Base-by-base conservation (phyloP, 2,797 vertebrate species). In the Lateolabrax maculatus region DNA sequence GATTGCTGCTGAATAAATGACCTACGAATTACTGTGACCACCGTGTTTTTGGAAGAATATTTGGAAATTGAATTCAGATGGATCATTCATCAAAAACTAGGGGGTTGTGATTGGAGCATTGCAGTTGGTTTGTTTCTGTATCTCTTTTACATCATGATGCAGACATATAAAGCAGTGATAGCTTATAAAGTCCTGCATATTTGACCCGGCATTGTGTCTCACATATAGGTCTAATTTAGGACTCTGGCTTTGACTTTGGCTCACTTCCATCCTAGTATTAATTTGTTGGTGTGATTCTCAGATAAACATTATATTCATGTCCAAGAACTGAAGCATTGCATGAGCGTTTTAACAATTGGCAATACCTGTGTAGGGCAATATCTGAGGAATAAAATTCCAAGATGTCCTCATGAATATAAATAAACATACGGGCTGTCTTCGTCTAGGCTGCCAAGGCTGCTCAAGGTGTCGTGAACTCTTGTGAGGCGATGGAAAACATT, bases 1-100 rank as follows among this genome's bases (percentile, higher is more conserved):
- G 36, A 62, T 49, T 31, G 23, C 21, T 71, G 3, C 23, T 41
- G 49, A 64, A 36, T 61, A 63, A 70, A 74, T 48, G 9, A 39
- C 19, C 48, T 53, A 52, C 29, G 27, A 71, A 48, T 71, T 5
- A 56, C 18, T 63, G 39, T n/a, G 27, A 31, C 9, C 7, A 41
- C 12, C 41, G 13, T 51, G 10, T 39, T 51, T 64, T 39, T 27
- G 27, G 13, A 39, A 29, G 9, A 49, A 37, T 36, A 74, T 48
- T 4, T 31, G 0, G 36, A 61, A 52, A 43, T 53, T 2, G 53
- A 60, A 13, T 21, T 61, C 13, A 36, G 34, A 53, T 31, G 7
- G 19, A 5, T 44, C 31, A 6, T 23, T 21, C 15, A 41, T 43
- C 3, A 2, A 27, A 52, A 52, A 43, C 0, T 23, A n/a, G n/a